Percentiles rank a stretch among this genome's conserved stretches.
Evolutionary conservation across 1,140 invertebrate species (phyloP).

Genomic region (Penaeus indicus): DNA sequence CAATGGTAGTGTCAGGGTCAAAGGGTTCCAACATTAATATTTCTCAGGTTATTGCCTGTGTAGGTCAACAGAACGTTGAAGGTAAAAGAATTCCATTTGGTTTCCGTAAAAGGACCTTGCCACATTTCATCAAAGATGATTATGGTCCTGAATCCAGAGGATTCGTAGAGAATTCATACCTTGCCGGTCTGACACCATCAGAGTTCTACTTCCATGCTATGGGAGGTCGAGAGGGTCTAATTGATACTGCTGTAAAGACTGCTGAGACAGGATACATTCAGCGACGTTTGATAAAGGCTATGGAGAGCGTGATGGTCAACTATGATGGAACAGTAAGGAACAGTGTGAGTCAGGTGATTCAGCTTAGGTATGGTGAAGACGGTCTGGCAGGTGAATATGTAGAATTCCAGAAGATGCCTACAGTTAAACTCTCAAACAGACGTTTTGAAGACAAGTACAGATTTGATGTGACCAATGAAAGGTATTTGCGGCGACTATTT

Average conservation of each 20-base stretch:
- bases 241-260: conserved; percentile 99
- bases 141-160: conserved; percentile 99
- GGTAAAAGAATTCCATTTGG: conserved; percentile 99
- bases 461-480: conserved; percentile 96
- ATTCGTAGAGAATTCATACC: conserved; percentile 99
- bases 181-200: conserved; percentile 97
- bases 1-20: conserved; percentile 99
- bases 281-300: conserved; percentile 99
- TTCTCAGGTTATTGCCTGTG: conserved; percentile 99
- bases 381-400: conserved; percentile 77
- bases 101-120: conserved; percentile 96
- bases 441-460: conserved; percentile 96
- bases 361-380: conserved; percentile 82
- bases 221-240: conserved; percentile 99
- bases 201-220: conserved; percentile 99
- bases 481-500: conserved; percentile 88
- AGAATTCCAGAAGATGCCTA: conserved; percentile 85
- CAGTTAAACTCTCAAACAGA: conserved; percentile 94
- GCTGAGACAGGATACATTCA: conserved; percentile 99
- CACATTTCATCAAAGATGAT: conserved; percentile 99
- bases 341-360: conserved; percentile 95
- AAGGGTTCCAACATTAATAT: conserved; percentile 99
- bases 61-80: conserved; percentile 99
- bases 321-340: conserved; percentile 97
- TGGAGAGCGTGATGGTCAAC: conserved; percentile 99